Percentiles rank a stretch among this genome's conserved stretches.
Evolutionary conservation across 2,113 vertebrate genomes (phyloP).

Genomic region (Quiscalus mexicanus): DNA sequence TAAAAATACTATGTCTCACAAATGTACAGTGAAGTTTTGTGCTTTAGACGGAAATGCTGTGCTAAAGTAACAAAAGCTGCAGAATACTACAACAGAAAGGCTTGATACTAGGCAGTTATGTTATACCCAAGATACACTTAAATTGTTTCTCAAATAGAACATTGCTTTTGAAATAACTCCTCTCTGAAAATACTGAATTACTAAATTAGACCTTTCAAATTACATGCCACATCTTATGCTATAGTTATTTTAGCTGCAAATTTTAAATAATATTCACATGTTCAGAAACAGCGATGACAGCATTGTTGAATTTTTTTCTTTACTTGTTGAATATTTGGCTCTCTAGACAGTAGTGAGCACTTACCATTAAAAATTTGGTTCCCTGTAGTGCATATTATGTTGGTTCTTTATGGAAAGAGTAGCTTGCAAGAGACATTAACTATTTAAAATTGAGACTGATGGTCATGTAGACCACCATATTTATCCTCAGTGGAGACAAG

Average conservation of each 20-base stretch:
- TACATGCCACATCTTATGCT: background rate
- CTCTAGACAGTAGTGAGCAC: background rate
- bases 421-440: background rate
- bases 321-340: background rate
- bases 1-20: background rate
- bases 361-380: background rate
- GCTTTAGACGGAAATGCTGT: background rate
- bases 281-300: background rate
- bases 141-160: background rate
- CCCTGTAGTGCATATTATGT: background rate
- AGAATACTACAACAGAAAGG: background rate
- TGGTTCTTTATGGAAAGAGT: background rate
- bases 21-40: background rate
- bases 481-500: background rate
- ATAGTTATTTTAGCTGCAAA: background rate
- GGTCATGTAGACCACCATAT: background rate
- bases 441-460: background rate
- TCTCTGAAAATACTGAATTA: background rate
- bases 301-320: background rate
- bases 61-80: background rate
- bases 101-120: background rate
- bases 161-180: background rate
- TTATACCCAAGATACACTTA: background rate
- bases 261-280: background rate
- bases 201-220: background rate